Evolutionary conservation across 2,797 vertebrate species (phyloP).

Genomic region (Paedocypris micromegethes): DNA sequence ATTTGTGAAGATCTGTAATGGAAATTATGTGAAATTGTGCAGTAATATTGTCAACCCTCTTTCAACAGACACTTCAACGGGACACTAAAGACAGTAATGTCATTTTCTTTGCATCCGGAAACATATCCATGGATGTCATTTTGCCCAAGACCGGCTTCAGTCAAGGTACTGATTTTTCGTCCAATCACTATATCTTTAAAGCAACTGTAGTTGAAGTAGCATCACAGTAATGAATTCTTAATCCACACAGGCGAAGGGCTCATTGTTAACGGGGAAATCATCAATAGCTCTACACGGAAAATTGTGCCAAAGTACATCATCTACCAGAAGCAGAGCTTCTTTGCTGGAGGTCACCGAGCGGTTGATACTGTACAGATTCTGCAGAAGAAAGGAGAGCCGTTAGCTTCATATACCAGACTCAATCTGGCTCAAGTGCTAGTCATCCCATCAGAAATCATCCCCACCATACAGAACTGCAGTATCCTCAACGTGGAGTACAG

Average conservation of each 20-base stretch:
- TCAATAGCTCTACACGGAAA: constrained; percentile 76
- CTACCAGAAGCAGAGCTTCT: constrained; percentile 75
- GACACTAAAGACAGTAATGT: constrained; percentile 53
- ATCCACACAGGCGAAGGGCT: constrained; percentile 70
- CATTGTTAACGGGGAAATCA: constrained; percentile 76
- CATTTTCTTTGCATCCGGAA: constrained; percentile 58
- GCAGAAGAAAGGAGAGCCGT: constrained; percentile 68
- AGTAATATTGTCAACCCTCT: no score
- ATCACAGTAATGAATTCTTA: no score
- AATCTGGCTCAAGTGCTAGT: constrained; percentile 72
- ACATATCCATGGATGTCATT: constrained; percentile 59
- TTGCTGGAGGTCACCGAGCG: constrained; percentile 76
- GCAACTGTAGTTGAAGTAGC: neutral
- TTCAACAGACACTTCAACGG: constrained; percentile 58
- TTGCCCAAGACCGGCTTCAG: constrained; percentile 63
- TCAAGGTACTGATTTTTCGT: constrained; percentile 55
- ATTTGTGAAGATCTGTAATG: no score
- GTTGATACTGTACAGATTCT: constrained; percentile 73
- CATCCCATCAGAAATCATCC: constrained; percentile 69
- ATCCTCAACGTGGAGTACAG: constrained; percentile 79
- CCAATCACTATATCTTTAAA: neutral
- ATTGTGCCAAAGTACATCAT: constrained; percentile 77
- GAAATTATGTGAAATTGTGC: no score
- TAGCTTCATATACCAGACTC: constrained; percentile 73
- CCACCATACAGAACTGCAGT: constrained; percentile 72